Base-by-base conservation (phyloP, 1,140 invertebrate genomes). In the Tetramorium parvispinum region DNA sequence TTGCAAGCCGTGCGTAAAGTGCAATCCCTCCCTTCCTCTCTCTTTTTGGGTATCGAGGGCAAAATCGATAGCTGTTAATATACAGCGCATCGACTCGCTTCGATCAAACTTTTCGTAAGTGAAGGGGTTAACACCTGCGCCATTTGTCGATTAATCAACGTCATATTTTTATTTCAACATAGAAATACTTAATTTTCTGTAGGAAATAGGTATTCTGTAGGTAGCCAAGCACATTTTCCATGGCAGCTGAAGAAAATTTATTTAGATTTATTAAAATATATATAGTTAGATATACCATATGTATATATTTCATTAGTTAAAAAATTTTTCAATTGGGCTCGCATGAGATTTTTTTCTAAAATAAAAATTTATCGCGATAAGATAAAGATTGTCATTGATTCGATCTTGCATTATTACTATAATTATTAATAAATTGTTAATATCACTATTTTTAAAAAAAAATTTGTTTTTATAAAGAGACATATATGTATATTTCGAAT, bases 41-140 rank as follows among this genome's bases (percentile, higher is more conserved):
- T n/a, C 61, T 37, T 13, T 46, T 7, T 53, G 4, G 7, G 13
- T 32, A 32, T 7, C 4, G 32, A 37, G n/a, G n/a, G 16, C 13
- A 27, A 79, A 79, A 70, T 70, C 37, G 37, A 70, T 27, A n/a
- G 32, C 8, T n/a, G 21, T 81, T 81, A 81, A 81, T 81, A 81
- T 81, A 57, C 78, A 70, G 11, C 65, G 32, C 21, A 43, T 70
- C 57, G 11, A 27, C 32, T 55, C 16, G 21, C 11, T 21, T 27
- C 37, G 37, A 70, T 70, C 49, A 70, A 82, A 82, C 21, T 71
- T 71, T 37, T 71, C 24, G 16, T 51, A 68, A 82, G 16, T 37
- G 16, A 43, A 57, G 8, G 21, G 21, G 11, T 57, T 82, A 82
- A 68, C 65, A 81, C 5, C 63, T 81, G 65, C 37, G 18, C 16